Base-by-base conservation (phyloP, 2,113 vertebrate genomes). In the Mola mola region DNA sequence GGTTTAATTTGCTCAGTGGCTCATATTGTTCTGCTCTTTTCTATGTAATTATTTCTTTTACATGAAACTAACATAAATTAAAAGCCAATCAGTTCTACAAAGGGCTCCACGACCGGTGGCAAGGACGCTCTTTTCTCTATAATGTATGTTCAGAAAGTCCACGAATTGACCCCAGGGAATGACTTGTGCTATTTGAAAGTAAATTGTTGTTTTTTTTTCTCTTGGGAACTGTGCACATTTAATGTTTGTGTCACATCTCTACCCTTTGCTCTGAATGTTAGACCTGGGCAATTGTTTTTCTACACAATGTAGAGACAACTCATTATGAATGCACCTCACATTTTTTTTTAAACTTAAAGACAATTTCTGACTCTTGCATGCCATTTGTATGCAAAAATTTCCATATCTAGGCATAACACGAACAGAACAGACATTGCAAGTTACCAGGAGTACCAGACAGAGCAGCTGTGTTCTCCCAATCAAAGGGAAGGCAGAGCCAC, bases 351-450 rank as follows among this genome's bases (percentile, higher is more conserved):
- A 61, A 19, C 22, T 36, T 11, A 56, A 73, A 28, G 6, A 64
- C 3, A 5, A 5, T 15, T 49, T 37, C 15, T 40, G 25, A 36
- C 13, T 17, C 20, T 43, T 68, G n/a, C 28, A 34, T 57, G 29
- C 51, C 3, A 53, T 48, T 57, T 68, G 13, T 25, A 51, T 66
- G 36, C 38, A 55, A 66, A 77, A 40, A 19, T n/a, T n/a, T n/a
- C n/a, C n/a, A n/a, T n/a, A 5, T 4, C 19, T n/a, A 46, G 20
- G 13, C 50, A 17, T 6, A 10, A 6, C 41, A 53, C 1, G 3
- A 29, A 61, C 22, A 42, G 13, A 13, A 57, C 36, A 41, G n/a
- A 40, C 38, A 19, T 2, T 43, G 24, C 38, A 4, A 48, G 43
- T 12, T 41, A 22, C n/a, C 1, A 1, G 8, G 21, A 59, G 31